Evolutionary conservation across 2,888 invertebrate species (phyloP), one percentile per base, ranked within the genome.

Genomic region (Eilema depressum): DNA sequence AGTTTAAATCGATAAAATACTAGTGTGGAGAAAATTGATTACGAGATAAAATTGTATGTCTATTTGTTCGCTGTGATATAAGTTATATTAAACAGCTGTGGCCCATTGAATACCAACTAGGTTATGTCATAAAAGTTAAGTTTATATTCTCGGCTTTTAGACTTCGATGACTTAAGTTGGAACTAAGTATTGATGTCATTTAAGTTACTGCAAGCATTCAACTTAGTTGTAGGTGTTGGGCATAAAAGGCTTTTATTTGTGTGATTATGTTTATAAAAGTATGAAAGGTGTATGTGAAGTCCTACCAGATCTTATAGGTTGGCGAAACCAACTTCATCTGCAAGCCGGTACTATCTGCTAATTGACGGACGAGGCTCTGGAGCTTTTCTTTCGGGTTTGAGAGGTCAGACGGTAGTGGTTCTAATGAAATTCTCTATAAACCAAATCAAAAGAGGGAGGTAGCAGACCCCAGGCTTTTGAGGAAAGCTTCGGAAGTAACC

Each of bases 1-100:
- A 86, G 79, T 78, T 75, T 69, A 69, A 77, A 77, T 84, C 76
- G 79, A 78, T 76, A 77, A 85, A 81, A 82, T 84, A 83, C 53
- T n/a, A n/a, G 71, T 76, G 80, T 76, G 78, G 84, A 77, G 84
- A 82, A 88, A 66, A 69, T 63, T 65, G 37, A 71, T 62, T 66
- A 14, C 53, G n/a, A 25, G 64, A 69, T 69, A 64, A 28, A 64
- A 64, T 56, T 63, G 53, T 65, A 33, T 60, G 30, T 30, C 7
- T 25, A 20, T 37, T 62, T 68, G 28, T 63, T 53, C 41, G 37
- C 25, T 64, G 53, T 30, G 20, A 61, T 30, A 30, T 61, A 28
- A 61, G 26, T 60, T 60, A 28, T 28, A 7, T 60, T 30, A 17
- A 25, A 60, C 60, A 28, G 28, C 60, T 26, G 60, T 60, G 28